These are phyloP conservation scores for Ophion slaviceki DNA, from an alignment of 2,888 invertebrate species.

Conservation along the genomic window DNA sequence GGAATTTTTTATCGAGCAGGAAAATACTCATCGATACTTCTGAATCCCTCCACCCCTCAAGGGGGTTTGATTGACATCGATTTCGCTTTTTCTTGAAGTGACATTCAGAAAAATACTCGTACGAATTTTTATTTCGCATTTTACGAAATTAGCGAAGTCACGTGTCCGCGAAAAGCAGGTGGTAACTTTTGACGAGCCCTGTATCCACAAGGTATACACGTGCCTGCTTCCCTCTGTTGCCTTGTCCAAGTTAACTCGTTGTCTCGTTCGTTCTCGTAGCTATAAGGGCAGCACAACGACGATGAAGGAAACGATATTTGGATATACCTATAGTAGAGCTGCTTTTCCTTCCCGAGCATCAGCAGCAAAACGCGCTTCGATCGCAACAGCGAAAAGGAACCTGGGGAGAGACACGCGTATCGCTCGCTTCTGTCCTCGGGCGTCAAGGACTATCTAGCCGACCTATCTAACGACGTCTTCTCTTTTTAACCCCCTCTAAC, in stretches of 20 bases:
- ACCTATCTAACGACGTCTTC: constrained; percentile 19
- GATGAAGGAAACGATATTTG: constrained; percentile 49
- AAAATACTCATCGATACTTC: no score
- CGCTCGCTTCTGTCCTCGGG: constrained; percentile 51
- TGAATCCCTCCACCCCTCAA: no score
- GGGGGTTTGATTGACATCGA: no score
- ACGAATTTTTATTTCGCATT: no score
- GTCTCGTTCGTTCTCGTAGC: constrained; percentile 48
- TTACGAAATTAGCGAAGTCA: no score
- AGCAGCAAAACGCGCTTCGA: constrained; percentile 21
- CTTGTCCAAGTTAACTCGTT: constrained; percentile 50
- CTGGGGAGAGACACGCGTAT: constrained; percentile 49
- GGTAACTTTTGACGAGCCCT: background rate
- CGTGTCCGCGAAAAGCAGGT: no score
- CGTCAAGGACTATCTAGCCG: constrained; percentile 28
- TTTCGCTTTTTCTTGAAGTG: no score
- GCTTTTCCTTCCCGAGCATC: constrained; percentile 14
- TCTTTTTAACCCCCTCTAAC: constrained; percentile 17
- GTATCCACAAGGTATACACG: background rate
- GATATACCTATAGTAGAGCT: constrained; percentile 6
- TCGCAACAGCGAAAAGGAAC: constrained; percentile 33
- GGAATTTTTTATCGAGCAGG: no score
- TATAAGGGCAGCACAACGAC: constrained; percentile 30
- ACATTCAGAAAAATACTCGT: no score
- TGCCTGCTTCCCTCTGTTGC: constrained; percentile 8